Evolutionary conservation across 2,113 vertebrate species (phyloP), one percentile per base, ranked within the genome.

Genomic region (Oenanthe melanoleuca): DNA sequence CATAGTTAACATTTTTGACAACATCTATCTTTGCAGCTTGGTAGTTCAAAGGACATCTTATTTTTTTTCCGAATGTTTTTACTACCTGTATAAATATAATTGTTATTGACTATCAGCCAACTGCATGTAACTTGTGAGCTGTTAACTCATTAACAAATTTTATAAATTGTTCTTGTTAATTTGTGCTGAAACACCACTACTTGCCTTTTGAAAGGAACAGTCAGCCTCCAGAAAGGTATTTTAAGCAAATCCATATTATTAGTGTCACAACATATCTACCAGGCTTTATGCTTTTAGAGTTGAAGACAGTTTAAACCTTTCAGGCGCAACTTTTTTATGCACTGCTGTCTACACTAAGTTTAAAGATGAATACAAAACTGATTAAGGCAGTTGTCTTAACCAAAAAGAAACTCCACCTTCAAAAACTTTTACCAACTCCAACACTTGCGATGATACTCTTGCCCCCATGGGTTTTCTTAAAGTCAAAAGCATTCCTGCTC

Each of bases 391-490:
- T 17, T 49, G 21, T 59, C 38, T 66, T 40, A 20, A 71, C 6
- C 2, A 71, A 53, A 78, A 64, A 37, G 6, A 57, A 14, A 8
- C 28, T 66, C 6, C 23, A 45, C 10, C 12, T 82, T 70, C 25
- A 47, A 55, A 53, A 75, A 24, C 10, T 42, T 52, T 26, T 37
- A 37, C 33, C 20, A 49, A 37, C 9, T 79, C 11, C 12, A 84
- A 25, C 11, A 73, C 16, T 19, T 53, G 14, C 38, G 21, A 81
- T 34, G 1, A 49, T 47, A 22, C 1, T 50, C 9, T 22, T 15
- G 12, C 2, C 11, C 2, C 1, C 4, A 15, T 3, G 2, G 2
- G 1, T 15, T 22, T 55, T 49, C 45, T 29, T 59, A 6, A 45
- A 71, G 21, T 47, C 50, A 50, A 26, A 77, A 50, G 26, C 19